Evolutionary conservation across 2,797 vertebrate genomes (phyloP), one percentile per base, ranked within the genome.

Genomic region (Tragelaphus eurycerus): DNA sequence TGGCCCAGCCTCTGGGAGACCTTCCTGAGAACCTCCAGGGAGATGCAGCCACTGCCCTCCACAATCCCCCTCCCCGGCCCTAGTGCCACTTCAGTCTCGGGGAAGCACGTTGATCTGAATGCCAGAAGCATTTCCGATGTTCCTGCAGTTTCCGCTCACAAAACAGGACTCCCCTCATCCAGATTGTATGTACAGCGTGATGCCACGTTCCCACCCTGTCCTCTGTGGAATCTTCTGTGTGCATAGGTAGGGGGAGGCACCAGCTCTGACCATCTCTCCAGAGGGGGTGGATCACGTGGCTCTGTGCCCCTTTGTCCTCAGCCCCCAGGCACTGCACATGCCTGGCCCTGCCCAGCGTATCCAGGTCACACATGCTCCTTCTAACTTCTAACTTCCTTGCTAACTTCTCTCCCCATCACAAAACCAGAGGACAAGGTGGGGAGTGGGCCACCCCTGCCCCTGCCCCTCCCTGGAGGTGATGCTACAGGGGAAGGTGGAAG

Each of bases 221-320:
- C 50, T 83, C 52, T 23, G 7, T 4, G 21, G 81, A 10, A 83
- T 27, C 52, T 34, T 9, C n/a, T 34, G 50, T 55, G 55, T 5
- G 3, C 67, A 23, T 7, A 71, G 67, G 19, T 23, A 0, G 34
- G 67, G n/a, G 67, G 67, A 38, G 11, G 67, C 67, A 71, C 19
- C 11, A 11, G 19, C 34, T 71, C 67, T 3, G 10, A 23, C 9
- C n/a, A 1, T 38, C 34, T 17, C 43, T 23, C 0, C 11, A 27
- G 27, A 48, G 15, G 0, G 2, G 57, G 5, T 1, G 52, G n/a
- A 0, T 13, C 10, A 23, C 13, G 1, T 12, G 50, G 85, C 15
- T 34, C 52, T 27, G 29, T 1, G 31, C 27, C 16, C 29, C 16
- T 71, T 16, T 71, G 67, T 71, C 50, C 84, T 82, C 11, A 17